Evolutionary conservation across 1,140 invertebrate genomes (phyloP).

Genomic region (Choristoneura fumiferana): DNA sequence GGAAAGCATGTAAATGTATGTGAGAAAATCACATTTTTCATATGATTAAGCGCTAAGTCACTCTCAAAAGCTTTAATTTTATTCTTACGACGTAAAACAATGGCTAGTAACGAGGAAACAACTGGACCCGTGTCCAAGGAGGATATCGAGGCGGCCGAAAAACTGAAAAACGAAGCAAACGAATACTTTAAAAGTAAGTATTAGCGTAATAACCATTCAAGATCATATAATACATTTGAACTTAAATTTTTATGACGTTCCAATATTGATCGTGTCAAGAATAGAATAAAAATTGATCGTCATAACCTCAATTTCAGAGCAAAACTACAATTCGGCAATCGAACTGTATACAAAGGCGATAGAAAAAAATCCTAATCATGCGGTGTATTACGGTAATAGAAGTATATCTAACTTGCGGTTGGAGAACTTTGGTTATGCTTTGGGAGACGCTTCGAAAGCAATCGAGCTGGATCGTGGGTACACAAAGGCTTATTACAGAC

Average conservation of each 20-base stretch:
- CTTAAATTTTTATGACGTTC: conserved; percentile 19
- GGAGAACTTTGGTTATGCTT: conserved; percentile 96
- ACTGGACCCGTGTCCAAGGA: conserved; percentile 57
- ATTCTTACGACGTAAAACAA: conserved; percentile 34
- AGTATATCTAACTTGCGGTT: conserved; percentile 96
- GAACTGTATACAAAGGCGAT: conserved; percentile 95
- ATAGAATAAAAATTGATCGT: conserved; percentile 32
- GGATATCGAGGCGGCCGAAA: conserved; percentile 63
- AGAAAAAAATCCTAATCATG: conserved; percentile 88
- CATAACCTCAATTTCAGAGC: conserved; percentile 83
- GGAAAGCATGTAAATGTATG: conserved; percentile 51
- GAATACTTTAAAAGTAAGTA: conserved; percentile 74
- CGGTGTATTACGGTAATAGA: conserved; percentile 95
- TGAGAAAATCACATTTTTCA: conserved; percentile 51
- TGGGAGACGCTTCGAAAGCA: conserved; percentile 94
- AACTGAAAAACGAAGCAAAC: conserved; percentile 72
- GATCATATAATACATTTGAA: neutral
- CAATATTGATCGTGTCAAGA: conserved; percentile 31
- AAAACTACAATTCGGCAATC: conserved; percentile 93
- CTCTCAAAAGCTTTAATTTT: conserved; percentile 42
- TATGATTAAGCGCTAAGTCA: conserved; percentile 45
- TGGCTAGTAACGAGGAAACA: conserved; percentile 61
- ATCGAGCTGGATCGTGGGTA: conserved; percentile 94
- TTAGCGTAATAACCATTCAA: conserved; percentile 14
- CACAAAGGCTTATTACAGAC: conserved; percentile 96